A percentile compares a stretch with the other conserved stretches of the same genome.
Conservation (phyloP, 2,113 vertebrate species). For the Ochotona curzoniae region DNA sequence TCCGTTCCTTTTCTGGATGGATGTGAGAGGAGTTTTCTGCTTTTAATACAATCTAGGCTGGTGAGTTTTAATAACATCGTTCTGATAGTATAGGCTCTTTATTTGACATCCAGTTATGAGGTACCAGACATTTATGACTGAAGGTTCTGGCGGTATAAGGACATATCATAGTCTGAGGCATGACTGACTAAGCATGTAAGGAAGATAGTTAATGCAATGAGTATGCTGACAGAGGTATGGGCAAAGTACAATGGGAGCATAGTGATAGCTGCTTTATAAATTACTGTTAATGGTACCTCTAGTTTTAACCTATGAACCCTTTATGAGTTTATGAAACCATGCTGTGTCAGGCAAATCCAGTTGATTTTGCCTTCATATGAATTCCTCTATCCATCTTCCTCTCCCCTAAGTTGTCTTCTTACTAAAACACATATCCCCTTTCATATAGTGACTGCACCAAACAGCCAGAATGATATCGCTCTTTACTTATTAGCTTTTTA, state of each 20-base stretch:
- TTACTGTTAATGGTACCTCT: not conserved
- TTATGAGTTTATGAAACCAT: not conserved
- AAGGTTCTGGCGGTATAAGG: not conserved
- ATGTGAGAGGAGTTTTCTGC: not conserved
- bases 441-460: not conserved
- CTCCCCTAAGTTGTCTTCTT: not conserved
- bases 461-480: not conserved
- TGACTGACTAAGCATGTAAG: not conserved
- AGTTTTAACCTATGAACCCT: slow-evolving; percentile 26
- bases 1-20: not conserved
- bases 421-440: not conserved
- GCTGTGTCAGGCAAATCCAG: not conserved
- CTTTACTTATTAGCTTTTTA: too few species aligned
- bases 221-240: not conserved
- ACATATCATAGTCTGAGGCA: not conserved
- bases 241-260: not conserved
- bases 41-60: slow-evolving; percentile 17
- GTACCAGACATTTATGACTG: not conserved
- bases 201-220: not conserved
- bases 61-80: slow-evolving; percentile 21
- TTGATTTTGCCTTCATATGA: slow-evolving; percentile 8
- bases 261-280: not conserved
- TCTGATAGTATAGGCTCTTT: not conserved
- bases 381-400: not conserved
- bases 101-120: slow-evolving; percentile 13